Base-by-base conservation (phyloP, 53 echinoderm and acorn worm species). In the Paracentrotus lividus region DNA sequence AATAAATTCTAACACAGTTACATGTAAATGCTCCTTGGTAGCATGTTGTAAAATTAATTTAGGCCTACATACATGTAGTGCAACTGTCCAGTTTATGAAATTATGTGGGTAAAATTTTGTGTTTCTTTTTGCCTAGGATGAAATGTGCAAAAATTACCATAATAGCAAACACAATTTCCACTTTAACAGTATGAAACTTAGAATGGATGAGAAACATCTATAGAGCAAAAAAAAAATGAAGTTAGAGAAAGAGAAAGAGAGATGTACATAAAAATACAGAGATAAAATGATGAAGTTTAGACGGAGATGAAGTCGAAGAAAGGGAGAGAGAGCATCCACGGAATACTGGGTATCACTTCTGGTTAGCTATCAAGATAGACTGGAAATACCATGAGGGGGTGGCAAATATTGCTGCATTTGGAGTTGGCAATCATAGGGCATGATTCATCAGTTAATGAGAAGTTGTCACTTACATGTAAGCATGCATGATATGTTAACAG, bases 361-460 rank as follows among this genome's bases (percentile, higher is more conserved):
- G 40, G 34, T n/a, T 85, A 33, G 27, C 85, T 38, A 88, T 88
- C 88, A 52, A 88, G 38, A 34, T 58, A 88, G 58, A 88, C 36
- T 33, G 58, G 88, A 88, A 52, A 88, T 88, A 55, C 88, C 88
- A 38, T 23, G 34, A 56, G 88, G 24, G 54, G 88, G 56, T 53
- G 57, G 56, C 51, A 56, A 56, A 88, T 55, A 88, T 88, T 88
- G 57, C 58, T 88, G 88, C 88, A 55, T 34, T 56, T 33, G 88
- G 88, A 51, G 10, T 85, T 85, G 47, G 34, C 85, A 85, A 13
- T 85, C 85, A 47, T 49, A 47, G 27, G 47, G 27, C 49, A 49
- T 85, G 85, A 85, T 51, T 85, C 85, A 85, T 85, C 85, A 47
- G 85, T 85, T 49, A 85, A 85, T 85, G 85, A 85, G 51, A 27